Conservation (phyloP, 2,797 vertebrate species). For the Tragelaphus oryx region DNA sequence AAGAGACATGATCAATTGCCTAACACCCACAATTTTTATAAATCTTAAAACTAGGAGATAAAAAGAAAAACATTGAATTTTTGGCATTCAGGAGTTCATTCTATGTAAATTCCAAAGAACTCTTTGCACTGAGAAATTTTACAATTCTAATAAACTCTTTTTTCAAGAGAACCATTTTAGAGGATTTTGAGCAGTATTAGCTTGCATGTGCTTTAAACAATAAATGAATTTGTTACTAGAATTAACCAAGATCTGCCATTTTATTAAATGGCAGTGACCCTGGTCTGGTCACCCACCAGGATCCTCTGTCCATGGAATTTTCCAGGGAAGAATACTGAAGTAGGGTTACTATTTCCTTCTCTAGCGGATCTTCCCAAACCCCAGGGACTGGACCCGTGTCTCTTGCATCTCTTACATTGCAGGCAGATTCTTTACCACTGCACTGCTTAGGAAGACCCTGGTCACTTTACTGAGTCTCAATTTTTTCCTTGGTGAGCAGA, state of each 20-base stretch:
- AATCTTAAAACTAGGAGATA: slow-evolving; percentile 4
- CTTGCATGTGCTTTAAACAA: neutral
- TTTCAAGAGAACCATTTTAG: neutral
- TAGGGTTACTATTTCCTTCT: neutral
- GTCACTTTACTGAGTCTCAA: neutral
- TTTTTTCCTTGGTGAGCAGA: neutral
- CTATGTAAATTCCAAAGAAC: slow-evolving; percentile 34
- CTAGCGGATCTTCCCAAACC: neutral
- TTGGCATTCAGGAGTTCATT: neutral
- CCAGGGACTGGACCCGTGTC: neutral
- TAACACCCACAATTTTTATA: neutral
- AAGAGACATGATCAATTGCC: neutral
- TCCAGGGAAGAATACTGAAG: neutral
- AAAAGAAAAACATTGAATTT: neutral
- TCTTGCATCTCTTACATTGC: neutral
- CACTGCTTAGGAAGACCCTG: neutral
- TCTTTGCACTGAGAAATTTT: slow-evolving; percentile 26
- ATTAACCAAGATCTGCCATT: neutral
- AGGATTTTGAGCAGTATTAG: neutral
- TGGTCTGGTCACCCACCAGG: neutral
- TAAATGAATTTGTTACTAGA: neutral
- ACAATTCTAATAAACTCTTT: neutral
- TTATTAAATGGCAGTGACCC: neutral
- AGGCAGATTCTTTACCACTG: neutral
- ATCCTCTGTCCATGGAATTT: neutral